phyloP scores from a whole-genome alignment of 2,888 invertebrate species.

The Mimumesa dahlbomi region DNA sequence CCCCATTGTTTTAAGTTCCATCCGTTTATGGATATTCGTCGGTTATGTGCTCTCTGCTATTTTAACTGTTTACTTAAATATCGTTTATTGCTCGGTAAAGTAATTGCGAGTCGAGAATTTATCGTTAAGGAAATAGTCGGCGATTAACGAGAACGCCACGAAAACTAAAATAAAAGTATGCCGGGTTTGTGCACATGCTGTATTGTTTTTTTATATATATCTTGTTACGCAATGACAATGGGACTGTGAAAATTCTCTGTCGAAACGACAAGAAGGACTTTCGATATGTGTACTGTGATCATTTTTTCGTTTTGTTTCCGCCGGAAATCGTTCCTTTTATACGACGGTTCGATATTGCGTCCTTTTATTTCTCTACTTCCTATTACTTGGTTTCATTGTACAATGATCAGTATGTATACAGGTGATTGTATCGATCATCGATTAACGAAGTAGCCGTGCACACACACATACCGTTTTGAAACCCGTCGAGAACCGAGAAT shows the following conservation, averaged over 20 bases:
- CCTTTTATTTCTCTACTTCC: no score
- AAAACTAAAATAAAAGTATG: constrained; percentile 39
- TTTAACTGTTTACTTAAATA: constrained; percentile 27
- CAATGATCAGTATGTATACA: no score
- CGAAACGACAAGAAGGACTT: no score
- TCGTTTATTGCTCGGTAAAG: constrained; percentile 5
- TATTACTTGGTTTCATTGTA: no score
- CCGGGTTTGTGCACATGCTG: constrained; percentile 62
- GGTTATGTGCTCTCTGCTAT: constrained; percentile 5
- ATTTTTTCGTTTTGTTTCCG: no score
- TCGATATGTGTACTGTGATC: no score
- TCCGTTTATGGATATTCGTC: constrained; percentile 9
- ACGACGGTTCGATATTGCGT: no score
- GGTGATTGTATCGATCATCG: no score
- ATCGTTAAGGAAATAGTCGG: background rate
- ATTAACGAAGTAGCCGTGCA: no score
- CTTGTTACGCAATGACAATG: constrained; percentile 3
- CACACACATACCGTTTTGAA: no score
- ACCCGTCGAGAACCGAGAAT: constrained; percentile 48
- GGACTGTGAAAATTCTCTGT: constrained; percentile 7
- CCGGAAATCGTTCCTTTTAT: no score
- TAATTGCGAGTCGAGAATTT: constrained; percentile 21
- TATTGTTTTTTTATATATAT: constrained; percentile 10
- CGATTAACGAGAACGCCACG: background rate
- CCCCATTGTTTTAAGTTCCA: constrained; percentile 13